Conservation (phyloP, 1,140 invertebrate species). For the Listronotus oregonensis region DNA sequence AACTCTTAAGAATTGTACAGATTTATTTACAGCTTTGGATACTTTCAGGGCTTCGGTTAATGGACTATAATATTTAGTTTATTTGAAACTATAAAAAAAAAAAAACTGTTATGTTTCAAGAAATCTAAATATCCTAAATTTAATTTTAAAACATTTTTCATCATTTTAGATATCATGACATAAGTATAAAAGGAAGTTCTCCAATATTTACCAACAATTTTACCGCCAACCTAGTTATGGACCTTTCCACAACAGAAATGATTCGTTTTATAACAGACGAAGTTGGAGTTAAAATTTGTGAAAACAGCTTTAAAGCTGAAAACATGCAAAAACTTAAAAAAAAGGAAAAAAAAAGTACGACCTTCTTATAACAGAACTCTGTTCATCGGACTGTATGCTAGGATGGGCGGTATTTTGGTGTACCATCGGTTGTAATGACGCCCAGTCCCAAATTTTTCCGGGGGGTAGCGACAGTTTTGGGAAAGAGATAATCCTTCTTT, state of each 20-base stretch:
- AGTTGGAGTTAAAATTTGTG: constrained; percentile 30
- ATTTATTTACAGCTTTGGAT: no score
- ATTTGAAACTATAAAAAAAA: no score
- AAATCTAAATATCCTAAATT: no score
- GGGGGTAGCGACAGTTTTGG: constrained; percentile 59
- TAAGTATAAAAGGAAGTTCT: constrained; percentile 47
- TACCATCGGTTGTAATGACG: constrained; percentile 63
- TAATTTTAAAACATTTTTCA: no score
- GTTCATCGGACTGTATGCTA: constrained; percentile 69
- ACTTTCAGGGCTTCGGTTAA: no score
- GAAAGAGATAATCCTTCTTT: constrained; percentile 66
- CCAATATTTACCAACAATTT: constrained; percentile 45
- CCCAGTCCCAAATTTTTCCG: constrained; percentile 64
- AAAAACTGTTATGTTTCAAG: no score
- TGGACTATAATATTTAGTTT: no score
- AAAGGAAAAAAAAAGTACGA: constrained; percentile 63
- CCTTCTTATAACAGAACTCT: constrained; percentile 67
- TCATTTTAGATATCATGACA: constrained; percentile 52
- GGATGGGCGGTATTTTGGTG: constrained; percentile 62
- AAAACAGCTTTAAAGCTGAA: constrained; percentile 33
- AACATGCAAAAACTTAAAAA: constrained; percentile 38
- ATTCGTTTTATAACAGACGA: constrained; percentile 34
- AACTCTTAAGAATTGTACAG: no score
- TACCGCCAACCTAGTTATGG: constrained; percentile 20
- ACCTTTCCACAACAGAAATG: constrained; percentile 8